Base-by-base conservation (phyloP, 2,888 invertebrate genomes). In the Ligdia adustata region DNA sequence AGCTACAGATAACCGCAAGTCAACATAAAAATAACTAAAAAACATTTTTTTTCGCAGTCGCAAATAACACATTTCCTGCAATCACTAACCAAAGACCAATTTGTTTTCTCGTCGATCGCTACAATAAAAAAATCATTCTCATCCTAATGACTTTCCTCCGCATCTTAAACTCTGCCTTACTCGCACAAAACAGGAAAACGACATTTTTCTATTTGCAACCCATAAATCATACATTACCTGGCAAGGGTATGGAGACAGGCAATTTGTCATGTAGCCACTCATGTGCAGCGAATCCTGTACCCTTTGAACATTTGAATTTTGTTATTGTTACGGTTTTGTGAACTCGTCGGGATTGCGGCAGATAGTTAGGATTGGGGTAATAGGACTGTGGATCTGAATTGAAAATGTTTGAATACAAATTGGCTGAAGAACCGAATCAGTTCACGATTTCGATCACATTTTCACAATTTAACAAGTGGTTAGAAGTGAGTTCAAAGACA, bases 211-310 rank as follows among this genome's bases (percentile, higher is more conserved):
- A 82, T 82, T 82, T 77, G 69, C 67, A 64, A 59, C 62, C 69
- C 75, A 86, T 88, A 88, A 85, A 89, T 89, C 89, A 85, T 79
- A 79, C 70, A 84, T 83, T 88, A 88, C 89, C 88, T 87, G 87
- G 79, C 63, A 72, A 78, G 79, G 81, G 77, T 74, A 77, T 55
- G 58, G 64, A 63, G 82, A 84, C 88, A 87, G 82, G 82, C 82
- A 84, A 89, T 89, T 89, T 89, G 88, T 89, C 86, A 86, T 79
- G 64, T 54, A 72, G 52, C 77, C 79, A 73, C 71, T 82, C 83
- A 81, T 66, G 77, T 82, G 77, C 70, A 68, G 72, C 73, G 78
- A 79, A 81, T 75, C 75, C n/a, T n/a, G 75, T 72, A 42, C 78
- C 79, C 78, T 79, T 75, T 69, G 68, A 72, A 69, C 69, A 75